Evolutionary conservation across 2,113 vertebrate genomes (phyloP).

Genomic region (Halichoeres trimaculatus): DNA sequence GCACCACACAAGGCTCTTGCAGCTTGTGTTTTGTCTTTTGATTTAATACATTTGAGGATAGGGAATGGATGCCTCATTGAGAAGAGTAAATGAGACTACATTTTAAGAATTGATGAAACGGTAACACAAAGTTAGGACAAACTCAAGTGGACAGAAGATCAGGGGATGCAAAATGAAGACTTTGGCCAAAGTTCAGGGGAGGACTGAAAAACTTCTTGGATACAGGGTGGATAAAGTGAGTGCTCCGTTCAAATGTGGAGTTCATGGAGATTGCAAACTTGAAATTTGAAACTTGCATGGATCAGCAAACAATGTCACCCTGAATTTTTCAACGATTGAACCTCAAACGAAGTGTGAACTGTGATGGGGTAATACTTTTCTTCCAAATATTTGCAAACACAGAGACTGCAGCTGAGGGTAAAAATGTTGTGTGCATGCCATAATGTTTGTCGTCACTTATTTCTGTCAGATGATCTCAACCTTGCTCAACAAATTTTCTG

Average conservation of each 20-base stretch:
- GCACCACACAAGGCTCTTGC: background rate
- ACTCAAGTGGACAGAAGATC: background rate
- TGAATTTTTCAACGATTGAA: background rate
- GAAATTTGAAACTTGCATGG: background rate
- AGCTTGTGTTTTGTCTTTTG: conserved; percentile 5
- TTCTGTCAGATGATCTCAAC: background rate
- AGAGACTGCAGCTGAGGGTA: background rate
- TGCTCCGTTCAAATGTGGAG: conserved; percentile 31
- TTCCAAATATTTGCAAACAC: background rate
- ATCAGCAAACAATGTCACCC: too few relatives aligned
- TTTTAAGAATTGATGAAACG: conserved; percentile 14
- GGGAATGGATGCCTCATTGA: background rate
- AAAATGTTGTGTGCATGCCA: background rate
- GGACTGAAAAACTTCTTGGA: conserved; percentile 68
- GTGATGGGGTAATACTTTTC: background rate
- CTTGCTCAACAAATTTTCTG: background rate
- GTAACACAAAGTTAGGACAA: background rate
- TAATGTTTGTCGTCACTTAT: background rate
- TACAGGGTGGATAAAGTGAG: conserved; percentile 76
- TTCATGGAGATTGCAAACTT: background rate
- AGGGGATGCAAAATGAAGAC: conserved; percentile 74
- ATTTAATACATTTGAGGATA: background rate
- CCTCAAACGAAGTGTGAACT: background rate
- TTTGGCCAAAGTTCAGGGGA: conserved; percentile 66
- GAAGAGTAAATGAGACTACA: background rate